These are phyloP conservation scores for Aporophyla lueneburgensis DNA, from an alignment of 2,888 invertebrate genomes.

Conservation along the genomic window DNA sequence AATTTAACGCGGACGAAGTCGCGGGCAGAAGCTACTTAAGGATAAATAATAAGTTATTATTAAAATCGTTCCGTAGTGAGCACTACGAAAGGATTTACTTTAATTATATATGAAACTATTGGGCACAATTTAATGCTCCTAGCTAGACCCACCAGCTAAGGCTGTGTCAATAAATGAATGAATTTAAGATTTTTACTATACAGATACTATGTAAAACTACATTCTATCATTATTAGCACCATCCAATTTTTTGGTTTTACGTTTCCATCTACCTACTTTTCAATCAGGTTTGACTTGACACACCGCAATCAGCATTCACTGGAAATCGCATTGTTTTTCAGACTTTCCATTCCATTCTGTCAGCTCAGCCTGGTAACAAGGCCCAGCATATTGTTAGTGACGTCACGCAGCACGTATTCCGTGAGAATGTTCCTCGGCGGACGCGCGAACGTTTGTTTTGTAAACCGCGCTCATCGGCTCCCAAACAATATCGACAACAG, in stretches of 20 bases:
- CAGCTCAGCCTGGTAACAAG: slow-evolving; percentile 46
- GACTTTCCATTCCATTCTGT: background rate
- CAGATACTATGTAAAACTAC: background rate
- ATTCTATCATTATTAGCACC: too few relatives aligned
- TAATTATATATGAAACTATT: too few relatives aligned
- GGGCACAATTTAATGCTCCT: too few relatives aligned
- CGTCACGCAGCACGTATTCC: slow-evolving; percentile 54
- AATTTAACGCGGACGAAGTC: too few relatives aligned
- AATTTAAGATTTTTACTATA: too few relatives aligned
- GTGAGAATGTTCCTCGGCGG: slow-evolving; percentile 62
- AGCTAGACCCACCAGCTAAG: too few relatives aligned
- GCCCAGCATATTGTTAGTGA: slow-evolving; percentile 33
- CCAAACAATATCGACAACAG: slow-evolving; percentile 58
- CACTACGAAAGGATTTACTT: too few relatives aligned
- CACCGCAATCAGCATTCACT: background rate
- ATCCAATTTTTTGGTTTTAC: background rate
- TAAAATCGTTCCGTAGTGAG: too few relatives aligned
- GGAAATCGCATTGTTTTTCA: background rate
- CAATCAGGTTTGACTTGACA: too few relatives aligned
- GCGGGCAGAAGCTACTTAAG: too few relatives aligned
- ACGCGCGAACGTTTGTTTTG: slow-evolving; percentile 63
- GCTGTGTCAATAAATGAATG: too few relatives aligned
- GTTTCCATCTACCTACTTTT: background rate
- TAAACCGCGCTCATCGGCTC: slow-evolving; percentile 53
- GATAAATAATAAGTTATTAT: too few relatives aligned